Base-by-base conservation (phyloP, 1,140 invertebrate genomes). In the Metaphire vulgaris region DNA sequence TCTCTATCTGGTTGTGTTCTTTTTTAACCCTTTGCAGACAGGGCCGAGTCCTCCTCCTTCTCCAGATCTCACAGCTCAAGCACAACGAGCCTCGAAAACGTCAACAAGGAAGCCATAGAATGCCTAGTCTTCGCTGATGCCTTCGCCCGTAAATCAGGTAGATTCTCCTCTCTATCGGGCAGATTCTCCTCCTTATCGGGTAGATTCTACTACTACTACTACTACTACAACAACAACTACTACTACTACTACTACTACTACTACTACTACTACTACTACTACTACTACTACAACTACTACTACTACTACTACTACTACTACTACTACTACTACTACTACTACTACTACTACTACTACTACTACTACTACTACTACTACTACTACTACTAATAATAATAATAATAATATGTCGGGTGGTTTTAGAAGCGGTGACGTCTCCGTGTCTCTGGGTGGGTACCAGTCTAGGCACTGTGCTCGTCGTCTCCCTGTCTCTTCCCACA, bases 81-180 rank as follows among this genome's bases (percentile, higher is more conserved):
- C 87, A 96, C 97, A 91, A 96, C 94, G 79, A 97, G 95, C 87
- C 89, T 98, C 84, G 96, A 98, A 88, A 97, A 96, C 89, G 96
- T 97, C 87, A 92, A 91, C 81, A 92, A 92, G 81, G 96, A 98
- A 89, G 92, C 95, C 84, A 92, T 99, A 83, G 94, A 95, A 88
- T 97, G 93, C 89, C 90, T 98, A 86, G 91, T 92, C 80, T 98
- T 98, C 88, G 94, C 93, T 82, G 96, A 98, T 88, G 95, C 95
- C 80, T 98, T 94, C 87, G 92, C 93, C 74, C 93, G 93, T 86
- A 96, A 95, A 89, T 92, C 91, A 88, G 95, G 95, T 96, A 87
- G 85, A 33, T 74, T 15, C 15, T 41, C 15, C 83, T 82, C 33
- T 74, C 76, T 71, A 34, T 41, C 41, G n/a, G n/a, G n/a, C n/a